Percentiles rank a stretch among this genome's conserved stretches.
phyloP scores from a whole-genome alignment of 2,113 vertebrate genomes.

The Plecotus auritus region DNA sequence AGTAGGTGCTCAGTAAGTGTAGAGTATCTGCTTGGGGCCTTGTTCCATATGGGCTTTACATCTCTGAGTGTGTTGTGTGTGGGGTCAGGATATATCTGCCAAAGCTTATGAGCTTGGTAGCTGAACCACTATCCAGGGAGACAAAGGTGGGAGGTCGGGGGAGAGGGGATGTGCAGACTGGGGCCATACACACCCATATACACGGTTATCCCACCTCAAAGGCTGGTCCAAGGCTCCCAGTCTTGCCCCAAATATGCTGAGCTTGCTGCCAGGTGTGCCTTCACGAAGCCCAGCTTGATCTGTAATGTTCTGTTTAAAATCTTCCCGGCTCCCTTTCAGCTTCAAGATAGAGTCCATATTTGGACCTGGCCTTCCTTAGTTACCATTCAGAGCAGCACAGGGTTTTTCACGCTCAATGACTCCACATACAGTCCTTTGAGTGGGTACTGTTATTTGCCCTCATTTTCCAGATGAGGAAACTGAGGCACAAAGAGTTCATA shows the following conservation, averaged over 20 bases:
- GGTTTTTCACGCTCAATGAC: fast-evolving
- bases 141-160: not conserved
- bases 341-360: not conserved
- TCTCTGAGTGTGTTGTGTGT: not conserved
- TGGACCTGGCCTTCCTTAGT: not conserved
- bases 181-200: not conserved
- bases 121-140: not conserved
- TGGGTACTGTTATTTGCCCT: not conserved
- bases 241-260: not conserved
- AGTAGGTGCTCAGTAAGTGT: not conserved
- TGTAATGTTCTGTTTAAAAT: not conserved
- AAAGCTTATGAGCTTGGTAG: not conserved
- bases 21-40: not conserved
- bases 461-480: not conserved
- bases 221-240: not conserved
- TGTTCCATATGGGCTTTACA: not conserved
- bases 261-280: fast-evolving
- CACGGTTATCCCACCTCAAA: not conserved
- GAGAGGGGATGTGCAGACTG: not conserved
- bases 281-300: not conserved
- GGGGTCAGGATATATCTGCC: not conserved
- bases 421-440: not conserved
- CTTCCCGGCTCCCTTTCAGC: not conserved
- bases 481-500: not conserved
- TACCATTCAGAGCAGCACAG: not conserved